A percentile compares a stretch with the other conserved stretches of the same genome.
These are phyloP conservation scores for Cassiopea andromeda DNA, from an alignment of 30 jellyfish, hydroid and myxozoan species.

Conservation along the genomic window DNA sequence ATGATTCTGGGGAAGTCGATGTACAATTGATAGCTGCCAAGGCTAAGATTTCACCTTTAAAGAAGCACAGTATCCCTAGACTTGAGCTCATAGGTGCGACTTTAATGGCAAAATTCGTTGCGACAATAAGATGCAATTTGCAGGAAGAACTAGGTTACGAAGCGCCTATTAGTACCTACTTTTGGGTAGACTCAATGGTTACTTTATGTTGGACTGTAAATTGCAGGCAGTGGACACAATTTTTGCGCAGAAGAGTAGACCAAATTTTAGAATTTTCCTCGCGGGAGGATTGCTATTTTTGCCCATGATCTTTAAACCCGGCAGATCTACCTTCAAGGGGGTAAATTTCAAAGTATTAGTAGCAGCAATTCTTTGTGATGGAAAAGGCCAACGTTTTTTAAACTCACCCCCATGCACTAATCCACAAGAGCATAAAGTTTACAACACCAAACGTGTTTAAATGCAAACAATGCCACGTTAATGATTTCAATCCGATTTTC, in stretches of 20 bases:
- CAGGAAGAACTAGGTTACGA: constrained; percentile 13
- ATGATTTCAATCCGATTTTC: too few relatives aligned
- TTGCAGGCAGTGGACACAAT: constrained; percentile 13
- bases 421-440: too few relatives aligned
- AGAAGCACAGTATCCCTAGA: constrained; percentile 31
- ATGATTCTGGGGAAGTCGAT: constrained; percentile 21
- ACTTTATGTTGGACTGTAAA: constrained; percentile 18
- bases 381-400: constrained; percentile 35
- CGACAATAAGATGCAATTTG: background rate
- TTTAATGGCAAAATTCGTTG: background rate
- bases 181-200: constrained; percentile 24
- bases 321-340: constrained; percentile 44
- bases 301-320: constrained; percentile 26
- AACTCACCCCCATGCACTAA: constrained; percentile 5
- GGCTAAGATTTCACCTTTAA: constrained; percentile 36
- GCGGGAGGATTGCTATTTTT: constrained; percentile 23
- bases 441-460: too few relatives aligned
- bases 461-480: too few relatives aligned
- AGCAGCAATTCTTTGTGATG: constrained; percentile 26
- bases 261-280: background rate
- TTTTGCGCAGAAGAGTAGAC: constrained; percentile 12
- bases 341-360: background rate
- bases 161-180: background rate
- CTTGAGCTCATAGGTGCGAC: constrained; percentile 36
- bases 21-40: constrained; percentile 19